Evolutionary conservation across 2,113 vertebrate species (phyloP).

Genomic region (Lagopus leucura): DNA sequence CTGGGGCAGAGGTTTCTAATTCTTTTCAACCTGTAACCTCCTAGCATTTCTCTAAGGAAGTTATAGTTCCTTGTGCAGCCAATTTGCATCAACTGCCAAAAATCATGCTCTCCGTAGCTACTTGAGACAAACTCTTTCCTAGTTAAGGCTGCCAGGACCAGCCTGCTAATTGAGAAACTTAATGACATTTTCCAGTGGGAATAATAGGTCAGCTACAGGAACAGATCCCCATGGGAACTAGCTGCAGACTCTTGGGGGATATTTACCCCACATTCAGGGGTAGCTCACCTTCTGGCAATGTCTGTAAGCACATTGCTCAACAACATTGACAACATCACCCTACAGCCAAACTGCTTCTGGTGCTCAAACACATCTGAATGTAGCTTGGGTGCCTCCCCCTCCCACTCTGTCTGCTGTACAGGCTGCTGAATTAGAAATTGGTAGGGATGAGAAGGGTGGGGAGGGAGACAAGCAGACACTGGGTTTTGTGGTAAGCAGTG

Average conservation of each 20-base stretch:
- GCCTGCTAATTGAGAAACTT: not conserved
- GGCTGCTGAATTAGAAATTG: not conserved
- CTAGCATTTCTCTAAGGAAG: not conserved
- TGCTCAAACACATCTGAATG: not conserved
- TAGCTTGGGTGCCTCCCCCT: not conserved
- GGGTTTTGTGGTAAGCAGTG: not conserved
- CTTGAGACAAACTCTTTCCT: not conserved
- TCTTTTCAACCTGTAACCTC: not conserved
- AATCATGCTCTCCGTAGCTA: not conserved
- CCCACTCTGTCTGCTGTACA: not conserved
- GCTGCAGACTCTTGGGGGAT: not conserved
- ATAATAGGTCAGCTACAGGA: not conserved
- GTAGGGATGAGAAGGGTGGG: not conserved
- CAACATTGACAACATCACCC: not conserved
- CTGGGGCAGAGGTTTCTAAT: not conserved
- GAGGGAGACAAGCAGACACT: not conserved
- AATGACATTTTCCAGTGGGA: not conserved
- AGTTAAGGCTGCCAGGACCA: not conserved
- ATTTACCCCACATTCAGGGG: not conserved
- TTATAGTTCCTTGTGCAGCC: not conserved
- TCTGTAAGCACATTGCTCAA: fast-evolving
- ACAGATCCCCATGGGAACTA: not conserved
- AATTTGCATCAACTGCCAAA: not conserved
- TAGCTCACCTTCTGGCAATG: not conserved
- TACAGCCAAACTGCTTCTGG: not conserved